Percentiles rank a stretch among this genome's conserved stretches.
Conservation (phyloP, 2,113 vertebrate genomes). For the Vidua chalybeata region DNA sequence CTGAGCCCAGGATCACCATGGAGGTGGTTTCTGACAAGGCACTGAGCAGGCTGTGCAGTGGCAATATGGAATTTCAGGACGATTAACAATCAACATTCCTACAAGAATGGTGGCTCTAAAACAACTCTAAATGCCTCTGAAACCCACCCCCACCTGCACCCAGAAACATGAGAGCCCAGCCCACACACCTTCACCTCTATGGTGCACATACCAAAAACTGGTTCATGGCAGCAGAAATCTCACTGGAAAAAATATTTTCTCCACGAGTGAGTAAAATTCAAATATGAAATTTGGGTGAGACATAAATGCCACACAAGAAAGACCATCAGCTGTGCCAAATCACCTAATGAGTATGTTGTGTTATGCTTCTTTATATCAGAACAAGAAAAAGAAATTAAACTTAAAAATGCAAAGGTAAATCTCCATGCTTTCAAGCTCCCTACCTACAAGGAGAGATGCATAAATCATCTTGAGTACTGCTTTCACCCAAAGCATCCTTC, state of each 20-base stretch:
- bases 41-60: neutral
- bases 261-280: neutral
- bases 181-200: neutral
- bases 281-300: neutral
- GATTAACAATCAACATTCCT: neutral
- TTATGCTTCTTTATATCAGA: neutral
- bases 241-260: neutral
- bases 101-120: neutral
- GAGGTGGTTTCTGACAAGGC: neutral
- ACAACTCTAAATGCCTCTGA: neutral
- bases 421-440: neutral
- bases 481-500: neutral
- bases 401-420: neutral
- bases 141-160: neutral
- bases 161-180: neutral
- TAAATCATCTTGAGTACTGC: neutral
- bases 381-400: neutral
- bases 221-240: neutral
- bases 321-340: neutral
- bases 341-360: neutral
- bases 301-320: neutral
- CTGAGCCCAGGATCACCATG: fast-evolving
- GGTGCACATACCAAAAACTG: fast-evolving
- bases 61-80: neutral
- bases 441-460: neutral